A percentile compares a stretch with the other conserved stretches of the same genome.
phyloP scores from a whole-genome alignment of 2,888 invertebrate species.

The Imbricaverruca yamaguchii region DNA sequence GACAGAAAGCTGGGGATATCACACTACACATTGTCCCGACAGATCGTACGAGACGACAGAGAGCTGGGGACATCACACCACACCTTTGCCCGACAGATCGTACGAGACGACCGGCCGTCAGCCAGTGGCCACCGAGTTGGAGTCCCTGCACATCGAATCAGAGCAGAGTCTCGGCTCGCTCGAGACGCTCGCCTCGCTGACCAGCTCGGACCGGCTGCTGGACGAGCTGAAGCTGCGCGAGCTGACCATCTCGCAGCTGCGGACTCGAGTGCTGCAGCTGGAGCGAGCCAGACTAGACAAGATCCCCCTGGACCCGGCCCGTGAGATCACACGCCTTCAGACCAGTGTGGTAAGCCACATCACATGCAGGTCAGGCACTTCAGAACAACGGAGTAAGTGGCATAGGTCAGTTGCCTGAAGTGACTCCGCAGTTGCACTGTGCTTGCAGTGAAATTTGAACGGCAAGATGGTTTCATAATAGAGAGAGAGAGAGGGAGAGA shows the following conservation, averaged over 20 bases:
- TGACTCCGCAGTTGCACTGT: too few relatives aligned
- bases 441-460: too few relatives aligned
- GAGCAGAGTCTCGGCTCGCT: conserved; percentile 29
- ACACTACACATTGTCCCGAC: too few relatives aligned
- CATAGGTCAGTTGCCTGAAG: too few relatives aligned
- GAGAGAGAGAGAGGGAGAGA: too few relatives aligned
- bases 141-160: conserved; percentile 31
- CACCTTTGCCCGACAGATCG: background rate
- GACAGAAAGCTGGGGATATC: too few relatives aligned
- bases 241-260: conserved; percentile 37
- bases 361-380: too few relatives aligned
- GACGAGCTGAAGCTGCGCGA: conserved; percentile 35
- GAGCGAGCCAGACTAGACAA: conserved; percentile 37
- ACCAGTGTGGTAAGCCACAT: conserved; percentile 34
- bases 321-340: conserved; percentile 37
- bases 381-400: too few relatives aligned
- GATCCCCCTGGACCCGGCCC: conserved; percentile 36
- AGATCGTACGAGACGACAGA: too few relatives aligned
- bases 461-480: too few relatives aligned
- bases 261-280: conserved; percentile 36
- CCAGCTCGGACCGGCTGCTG: conserved; percentile 31
- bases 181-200: conserved; percentile 31
- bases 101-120: background rate
- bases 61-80: too few relatives aligned
- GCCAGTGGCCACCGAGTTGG: conserved; percentile 30